Percentiles rank a stretch among this genome's conserved stretches.
Conservation (phyloP, 1,140 invertebrate species). For the Leptopilina clavipes region DNA sequence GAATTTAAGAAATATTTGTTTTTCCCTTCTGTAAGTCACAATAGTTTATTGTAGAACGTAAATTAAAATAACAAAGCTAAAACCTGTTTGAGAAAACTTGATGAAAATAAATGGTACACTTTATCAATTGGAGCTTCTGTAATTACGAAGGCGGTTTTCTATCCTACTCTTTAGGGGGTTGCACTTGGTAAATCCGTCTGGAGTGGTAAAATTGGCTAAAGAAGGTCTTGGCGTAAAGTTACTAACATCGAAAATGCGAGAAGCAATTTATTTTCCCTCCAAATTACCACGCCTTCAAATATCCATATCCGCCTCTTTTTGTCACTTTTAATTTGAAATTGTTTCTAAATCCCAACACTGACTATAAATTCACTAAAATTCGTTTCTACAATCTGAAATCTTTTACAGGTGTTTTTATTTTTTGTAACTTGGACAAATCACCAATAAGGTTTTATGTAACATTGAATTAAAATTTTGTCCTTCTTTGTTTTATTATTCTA, state of each 20-base stretch:
- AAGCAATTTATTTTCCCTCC: constrained; percentile 38
- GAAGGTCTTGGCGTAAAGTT: constrained; percentile 36
- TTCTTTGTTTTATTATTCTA: too few relatives aligned
- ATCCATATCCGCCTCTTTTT: constrained; percentile 35
- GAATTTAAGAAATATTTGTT: neutral
- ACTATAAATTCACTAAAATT: neutral
- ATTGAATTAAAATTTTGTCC: too few relatives aligned
- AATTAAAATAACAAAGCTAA: constrained; percentile 2
- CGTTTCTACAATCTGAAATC: neutral
- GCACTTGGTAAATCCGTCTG: neutral
- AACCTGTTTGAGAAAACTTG: neutral
- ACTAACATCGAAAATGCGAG: constrained; percentile 28
- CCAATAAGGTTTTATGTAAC: too few relatives aligned
- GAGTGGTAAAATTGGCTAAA: constrained; percentile 18
- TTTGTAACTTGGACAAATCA: too few relatives aligned
- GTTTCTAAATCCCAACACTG: neutral
- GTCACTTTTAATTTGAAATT: neutral
- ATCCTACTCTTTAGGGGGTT: constrained; percentile 10
- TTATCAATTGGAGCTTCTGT: constrained; percentile 23
- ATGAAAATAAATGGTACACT: constrained; percentile 24
- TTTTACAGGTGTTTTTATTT: too few relatives aligned
- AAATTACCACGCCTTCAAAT: constrained; percentile 41
- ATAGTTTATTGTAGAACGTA: neutral
- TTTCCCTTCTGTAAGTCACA: neutral
- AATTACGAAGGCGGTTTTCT: constrained; percentile 29